A percentile compares a stretch with the other conserved stretches of the same genome.
Conservation (phyloP, 92 coral and sea anemone genomes). For the Ricordea florida region DNA sequence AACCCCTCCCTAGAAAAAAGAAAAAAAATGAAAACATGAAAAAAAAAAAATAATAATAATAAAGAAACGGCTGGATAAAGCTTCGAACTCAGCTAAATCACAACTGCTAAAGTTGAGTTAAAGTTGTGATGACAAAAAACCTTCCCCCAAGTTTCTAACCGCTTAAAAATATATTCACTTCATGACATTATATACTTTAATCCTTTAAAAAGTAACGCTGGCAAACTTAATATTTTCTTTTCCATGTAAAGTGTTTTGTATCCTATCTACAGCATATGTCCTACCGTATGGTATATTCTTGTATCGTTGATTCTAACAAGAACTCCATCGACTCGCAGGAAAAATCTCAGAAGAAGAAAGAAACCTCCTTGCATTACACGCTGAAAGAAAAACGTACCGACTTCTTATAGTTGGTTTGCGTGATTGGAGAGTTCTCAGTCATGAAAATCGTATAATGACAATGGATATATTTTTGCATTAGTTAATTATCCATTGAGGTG, state of each 20-base stretch:
- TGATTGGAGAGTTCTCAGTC: too few species aligned
- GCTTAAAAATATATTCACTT: neutral
- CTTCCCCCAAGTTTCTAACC: too few species aligned
- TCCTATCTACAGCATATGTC: neutral
- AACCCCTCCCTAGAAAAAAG: too few species aligned
- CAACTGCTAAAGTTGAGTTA: too few species aligned
- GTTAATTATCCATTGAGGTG: too few species aligned
- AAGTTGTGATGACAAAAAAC: too few species aligned
- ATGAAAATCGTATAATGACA: too few species aligned
- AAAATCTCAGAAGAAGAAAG: constrained; percentile 84
- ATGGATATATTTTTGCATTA: too few species aligned
- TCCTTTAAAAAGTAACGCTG: too few species aligned
- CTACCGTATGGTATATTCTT: constrained; percentile 89
- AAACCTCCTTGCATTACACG: constrained; percentile 95
- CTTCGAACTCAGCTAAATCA: too few species aligned
- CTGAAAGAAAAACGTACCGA: constrained; percentile 63
- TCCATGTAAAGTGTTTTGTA: neutral
- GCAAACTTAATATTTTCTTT: neutral
- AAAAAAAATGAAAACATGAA: neutral
- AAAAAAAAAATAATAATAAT: neutral
- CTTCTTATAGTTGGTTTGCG: neutral
- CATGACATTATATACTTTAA: neutral
- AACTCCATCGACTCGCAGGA: constrained; percentile 93
- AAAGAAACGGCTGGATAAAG: too few species aligned
- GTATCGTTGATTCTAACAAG: constrained; percentile 95